Evolutionary conservation across 2,113 vertebrate genomes (phyloP).

Genomic region (Siphamia tubifer): DNA sequence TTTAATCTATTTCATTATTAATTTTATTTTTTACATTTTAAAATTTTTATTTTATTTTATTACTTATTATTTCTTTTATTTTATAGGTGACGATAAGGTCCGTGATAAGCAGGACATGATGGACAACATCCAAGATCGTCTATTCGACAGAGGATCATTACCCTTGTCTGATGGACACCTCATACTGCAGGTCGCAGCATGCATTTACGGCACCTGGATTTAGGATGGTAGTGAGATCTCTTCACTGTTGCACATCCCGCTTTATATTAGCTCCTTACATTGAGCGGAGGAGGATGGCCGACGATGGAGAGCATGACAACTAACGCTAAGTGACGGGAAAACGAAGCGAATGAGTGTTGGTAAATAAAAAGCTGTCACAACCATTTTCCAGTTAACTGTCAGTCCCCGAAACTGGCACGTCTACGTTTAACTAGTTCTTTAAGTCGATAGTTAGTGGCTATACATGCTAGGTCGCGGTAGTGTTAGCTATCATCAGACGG

Average conservation of each 20-base stretch:
- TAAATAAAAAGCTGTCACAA: neutral
- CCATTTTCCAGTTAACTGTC: neutral
- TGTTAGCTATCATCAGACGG: slow-evolving; percentile 27
- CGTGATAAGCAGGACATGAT: neutral
- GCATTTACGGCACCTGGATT: neutral
- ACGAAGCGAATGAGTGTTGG: neutral
- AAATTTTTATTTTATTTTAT: too few relatives aligned
- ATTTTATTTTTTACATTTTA: too few relatives aligned
- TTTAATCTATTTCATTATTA: too few relatives aligned
- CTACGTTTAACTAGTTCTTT: neutral
- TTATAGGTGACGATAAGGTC: neutral
- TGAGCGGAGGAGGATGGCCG: neutral
- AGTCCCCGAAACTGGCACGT: neutral
- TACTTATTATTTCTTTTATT: too few relatives aligned
- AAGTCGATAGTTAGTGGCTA: neutral
- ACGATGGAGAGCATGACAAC: slow-evolving; percentile 30
- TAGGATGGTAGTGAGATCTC: slow-evolving; percentile 16
- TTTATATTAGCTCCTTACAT: neutral
- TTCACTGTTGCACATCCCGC: neutral
- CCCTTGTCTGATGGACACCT: neutral
- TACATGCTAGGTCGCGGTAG: neutral
- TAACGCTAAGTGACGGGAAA: neutral
- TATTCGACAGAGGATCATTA: neutral
- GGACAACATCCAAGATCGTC: slow-evolving; percentile 30
- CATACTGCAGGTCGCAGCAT: rapidly evolving